Conservation (phyloP, 1,140 invertebrate species). For the Meteorus sp. region DNA sequence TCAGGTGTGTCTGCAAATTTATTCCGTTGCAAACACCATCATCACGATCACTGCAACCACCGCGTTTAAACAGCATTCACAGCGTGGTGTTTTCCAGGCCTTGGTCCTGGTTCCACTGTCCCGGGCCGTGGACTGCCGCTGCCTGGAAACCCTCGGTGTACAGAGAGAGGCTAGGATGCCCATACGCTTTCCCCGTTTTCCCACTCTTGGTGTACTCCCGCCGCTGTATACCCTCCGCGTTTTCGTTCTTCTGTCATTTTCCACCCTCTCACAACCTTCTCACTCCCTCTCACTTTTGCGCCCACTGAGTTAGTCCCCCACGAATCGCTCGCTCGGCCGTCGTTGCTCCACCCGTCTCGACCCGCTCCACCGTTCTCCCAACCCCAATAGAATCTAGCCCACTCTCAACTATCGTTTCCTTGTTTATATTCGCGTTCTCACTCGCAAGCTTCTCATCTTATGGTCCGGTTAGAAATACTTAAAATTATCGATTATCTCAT, state of each 20-base stretch:
- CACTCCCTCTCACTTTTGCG: constrained; percentile 4
- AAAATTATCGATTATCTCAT: too few species aligned
- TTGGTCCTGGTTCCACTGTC: constrained; percentile 44
- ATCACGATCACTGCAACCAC: not conserved
- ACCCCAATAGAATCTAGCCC: not conserved
- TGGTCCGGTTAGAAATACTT: too few species aligned
- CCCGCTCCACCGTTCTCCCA: constrained; percentile 10
- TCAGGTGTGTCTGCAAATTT: not conserved
- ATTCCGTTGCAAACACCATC: not conserved
- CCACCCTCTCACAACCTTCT: too few species aligned
- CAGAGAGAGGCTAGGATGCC: constrained; percentile 47
- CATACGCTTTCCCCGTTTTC: constrained; percentile 30
- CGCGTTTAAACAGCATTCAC: too few species aligned
- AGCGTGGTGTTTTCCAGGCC: not conserved
- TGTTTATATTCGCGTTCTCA: constrained; percentile 6
- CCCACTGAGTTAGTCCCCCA: constrained; percentile 1
- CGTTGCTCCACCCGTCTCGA: constrained; percentile 25
- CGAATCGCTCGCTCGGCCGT: constrained; percentile 15
- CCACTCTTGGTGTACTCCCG: constrained; percentile 14
- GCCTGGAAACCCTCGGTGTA: constrained; percentile 52
- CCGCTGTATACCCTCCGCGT: constrained; percentile 12
- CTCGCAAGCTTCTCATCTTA: constrained; percentile 28
- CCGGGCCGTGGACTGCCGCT: constrained; percentile 53
- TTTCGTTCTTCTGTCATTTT: constrained; percentile 22
- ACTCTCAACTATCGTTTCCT: not conserved